Evolutionary conservation across 2,113 vertebrate genomes (phyloP).

Genomic region (Elanus axillaris): DNA sequence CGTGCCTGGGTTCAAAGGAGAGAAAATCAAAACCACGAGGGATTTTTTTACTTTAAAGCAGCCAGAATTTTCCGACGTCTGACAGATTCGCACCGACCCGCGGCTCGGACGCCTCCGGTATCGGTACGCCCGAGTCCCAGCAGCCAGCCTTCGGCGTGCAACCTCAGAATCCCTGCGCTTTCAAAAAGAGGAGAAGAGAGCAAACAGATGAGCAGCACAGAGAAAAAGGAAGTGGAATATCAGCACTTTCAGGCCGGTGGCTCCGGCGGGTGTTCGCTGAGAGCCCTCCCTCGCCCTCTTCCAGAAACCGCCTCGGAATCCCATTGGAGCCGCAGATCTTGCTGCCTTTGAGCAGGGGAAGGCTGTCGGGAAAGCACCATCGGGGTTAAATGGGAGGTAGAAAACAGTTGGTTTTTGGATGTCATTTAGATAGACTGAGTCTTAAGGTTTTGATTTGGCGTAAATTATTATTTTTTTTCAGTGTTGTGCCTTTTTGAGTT

Average conservation of each 20-base stretch:
- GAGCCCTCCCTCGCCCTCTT: neutral
- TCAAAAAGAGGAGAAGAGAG: neutral
- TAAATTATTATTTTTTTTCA: neutral
- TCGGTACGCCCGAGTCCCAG: constrained; percentile 12
- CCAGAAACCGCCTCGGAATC: constrained; percentile 19
- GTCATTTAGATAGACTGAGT: neutral
- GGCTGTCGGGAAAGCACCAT: neutral
- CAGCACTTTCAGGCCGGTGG: constrained; percentile 43
- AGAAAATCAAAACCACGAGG: neutral
- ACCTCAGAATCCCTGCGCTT: neutral
- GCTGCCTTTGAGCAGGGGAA: neutral
- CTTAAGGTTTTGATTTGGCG: neutral
- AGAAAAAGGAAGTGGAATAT: neutral
- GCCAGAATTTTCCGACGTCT: constrained; percentile 25
- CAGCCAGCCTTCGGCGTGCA: constrained; percentile 27
- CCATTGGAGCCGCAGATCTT: neutral
- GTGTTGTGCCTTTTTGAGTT: constrained; percentile 65
- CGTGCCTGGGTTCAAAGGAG: neutral
- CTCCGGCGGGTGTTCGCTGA: neutral
- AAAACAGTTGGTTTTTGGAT: neutral
- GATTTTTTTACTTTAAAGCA: neutral
- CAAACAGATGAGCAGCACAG: neutral
- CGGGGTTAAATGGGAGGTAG: neutral
- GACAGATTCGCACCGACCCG: constrained; percentile 41
- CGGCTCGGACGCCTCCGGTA: constrained; percentile 28